These are phyloP conservation scores for Speoplatyrhinus poulsoni DNA, from an alignment of 2,113 vertebrate genomes.

Conservation along the genomic window DNA sequence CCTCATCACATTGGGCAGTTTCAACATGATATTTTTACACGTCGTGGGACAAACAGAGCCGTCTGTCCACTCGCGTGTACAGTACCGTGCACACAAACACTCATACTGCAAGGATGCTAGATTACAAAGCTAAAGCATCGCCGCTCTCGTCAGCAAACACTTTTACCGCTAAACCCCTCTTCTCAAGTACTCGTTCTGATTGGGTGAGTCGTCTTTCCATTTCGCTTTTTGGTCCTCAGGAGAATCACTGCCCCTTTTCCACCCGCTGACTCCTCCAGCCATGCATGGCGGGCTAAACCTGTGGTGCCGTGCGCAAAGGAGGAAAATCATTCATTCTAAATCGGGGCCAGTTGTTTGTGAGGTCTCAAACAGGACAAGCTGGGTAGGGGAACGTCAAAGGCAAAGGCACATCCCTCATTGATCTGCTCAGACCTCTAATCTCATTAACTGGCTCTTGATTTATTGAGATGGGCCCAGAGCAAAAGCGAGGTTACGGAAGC, in stretches of 20 bases:
- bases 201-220: neutral
- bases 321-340: conserved; percentile 65
- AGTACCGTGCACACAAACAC: too few relatives aligned
- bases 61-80: too few relatives aligned
- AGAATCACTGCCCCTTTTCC: neutral
- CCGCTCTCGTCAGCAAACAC: too few relatives aligned
- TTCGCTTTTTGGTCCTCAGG: neutral
- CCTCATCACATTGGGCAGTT: too few relatives aligned
- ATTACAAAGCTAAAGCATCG: too few relatives aligned
- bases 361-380: conserved; percentile 40
- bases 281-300: conserved; percentile 38
- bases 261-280: conserved; percentile 3
- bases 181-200: too few relatives aligned
- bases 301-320: conserved; percentile 29
- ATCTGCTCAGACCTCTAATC: conserved; percentile 70
- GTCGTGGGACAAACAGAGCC: too few relatives aligned
- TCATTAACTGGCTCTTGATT: conserved; percentile 75
- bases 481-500: conserved; percentile 64
- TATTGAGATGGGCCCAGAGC: conserved; percentile 65
- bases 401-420: conserved; percentile 58
- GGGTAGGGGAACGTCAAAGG: conserved; percentile 47
- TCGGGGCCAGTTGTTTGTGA: conserved; percentile 57
- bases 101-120: too few relatives aligned
- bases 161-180: too few relatives aligned
- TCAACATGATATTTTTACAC: too few relatives aligned